Conservation (phyloP, 1,140 invertebrate species). For the Chrysoperla carnea region DNA sequence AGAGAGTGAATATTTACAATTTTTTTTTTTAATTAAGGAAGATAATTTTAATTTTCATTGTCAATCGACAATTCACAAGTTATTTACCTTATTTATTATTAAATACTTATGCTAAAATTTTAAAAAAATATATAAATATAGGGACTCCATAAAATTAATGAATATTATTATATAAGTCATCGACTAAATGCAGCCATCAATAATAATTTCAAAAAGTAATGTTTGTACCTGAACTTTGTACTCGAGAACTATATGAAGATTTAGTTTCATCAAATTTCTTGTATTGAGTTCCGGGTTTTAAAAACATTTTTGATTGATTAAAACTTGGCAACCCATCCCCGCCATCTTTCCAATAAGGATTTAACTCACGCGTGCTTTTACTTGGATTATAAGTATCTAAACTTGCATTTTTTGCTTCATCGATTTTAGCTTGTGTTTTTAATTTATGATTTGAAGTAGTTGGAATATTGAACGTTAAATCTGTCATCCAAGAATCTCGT, state of each 20-base stretch:
- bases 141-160: no score
- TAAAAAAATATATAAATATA: no score
- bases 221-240: no score
- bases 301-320: conserved; percentile 25
- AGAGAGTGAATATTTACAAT: no score
- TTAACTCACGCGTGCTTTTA: conserved; percentile 59
- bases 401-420: conserved; percentile 10
- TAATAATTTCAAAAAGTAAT: no score
- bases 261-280: conserved; percentile 8
- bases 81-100: no score
- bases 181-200: no score
- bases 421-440: conserved; percentile 21
- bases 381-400: conserved; percentile 45
- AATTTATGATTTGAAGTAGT: conserved; percentile 20
- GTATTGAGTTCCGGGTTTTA: conserved; percentile 21
- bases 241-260: neutral
- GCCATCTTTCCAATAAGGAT: conserved; percentile 85
- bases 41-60: no score
- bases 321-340: conserved; percentile 55
- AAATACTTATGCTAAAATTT: no score
- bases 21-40: no score
- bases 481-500: conserved; percentile 31
- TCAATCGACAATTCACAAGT: no score
- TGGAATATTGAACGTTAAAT: conserved; percentile 20
- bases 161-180: no score